A percentile compares a stretch with the other conserved stretches of the same genome.
Evolutionary conservation across 2,797 vertebrate genomes (phyloP).

Genomic region (Florisuga fusca): DNA sequence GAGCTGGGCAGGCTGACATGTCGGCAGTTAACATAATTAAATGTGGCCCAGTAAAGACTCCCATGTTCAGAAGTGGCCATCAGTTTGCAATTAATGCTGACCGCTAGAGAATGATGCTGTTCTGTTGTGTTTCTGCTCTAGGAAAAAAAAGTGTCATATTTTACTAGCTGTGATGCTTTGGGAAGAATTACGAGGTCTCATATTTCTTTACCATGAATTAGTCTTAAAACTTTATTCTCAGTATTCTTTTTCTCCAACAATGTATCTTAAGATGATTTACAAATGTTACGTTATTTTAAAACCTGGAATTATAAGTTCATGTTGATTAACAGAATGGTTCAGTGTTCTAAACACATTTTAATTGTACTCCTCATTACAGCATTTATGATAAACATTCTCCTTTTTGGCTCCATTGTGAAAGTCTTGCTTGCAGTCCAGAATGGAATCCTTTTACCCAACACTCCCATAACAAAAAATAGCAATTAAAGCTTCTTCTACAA

Average conservation of each 20-base stretch:
- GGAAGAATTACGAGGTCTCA: constrained; percentile 38
- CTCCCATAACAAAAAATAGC: neutral
- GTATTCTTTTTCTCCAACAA: neutral
- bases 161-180: neutral
- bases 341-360: neutral
- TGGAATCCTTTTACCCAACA: neutral
- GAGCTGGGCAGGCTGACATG: neutral
- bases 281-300: neutral
- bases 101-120: neutral
- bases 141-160: neutral
- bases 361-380: neutral
- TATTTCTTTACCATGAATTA: constrained; percentile 56
- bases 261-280: neutral
- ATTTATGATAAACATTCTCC: neutral
- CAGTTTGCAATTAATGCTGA: neutral
- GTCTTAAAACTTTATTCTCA: constrained; percentile 17
- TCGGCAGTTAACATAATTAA: neutral
- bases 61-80: neutral
- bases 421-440: neutral
- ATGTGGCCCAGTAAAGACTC: neutral
- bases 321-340: neutral
- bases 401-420: neutral
- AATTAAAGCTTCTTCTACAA: neutral
- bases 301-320: neutral
- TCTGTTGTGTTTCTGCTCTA: constrained; percentile 8